Evolutionary conservation across 1,140 invertebrate genomes (phyloP), one percentile per base, ranked within the genome.

Genomic region (Tribolium castaneum): DNA sequence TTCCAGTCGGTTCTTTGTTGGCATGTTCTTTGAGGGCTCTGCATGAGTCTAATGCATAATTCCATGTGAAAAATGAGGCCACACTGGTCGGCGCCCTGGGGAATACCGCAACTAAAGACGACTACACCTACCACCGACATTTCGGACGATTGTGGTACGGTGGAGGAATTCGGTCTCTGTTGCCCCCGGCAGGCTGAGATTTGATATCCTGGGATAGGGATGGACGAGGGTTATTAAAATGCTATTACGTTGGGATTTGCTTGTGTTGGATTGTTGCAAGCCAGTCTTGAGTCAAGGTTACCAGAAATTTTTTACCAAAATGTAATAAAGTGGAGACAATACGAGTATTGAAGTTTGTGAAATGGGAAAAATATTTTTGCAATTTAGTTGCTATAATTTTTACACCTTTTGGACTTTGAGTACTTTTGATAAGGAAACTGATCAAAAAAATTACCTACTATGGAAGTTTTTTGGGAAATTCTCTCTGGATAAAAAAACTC

Each of bases 31-130:
- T 39, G 59, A 39, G 59, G 45, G 45, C 39, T 70, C 34, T 22
- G 14, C 50, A 52, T 50, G 70, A 19, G 50, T 50, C 71, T 73
- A 73, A 73, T 73, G 51, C 51, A 73, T 73, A 73, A 73, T 73
- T 73, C 71, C 71, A 30, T 73, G 10, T 73, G 49, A 73, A 73
- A 73, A 73, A 73, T 54, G 71, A 54, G 71, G 30, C 59, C 45
- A 72, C 70, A 9, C n/a, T 30, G 71, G 71, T 54, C 49, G 71
- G 13, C 50, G 51, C 71, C 71, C 51, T 13, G 19, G 71, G 70
- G 70, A 52, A 73, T 73, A 30, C 45, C 12, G 3, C 50, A 25
- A 25, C 52, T 25, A 56, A 56, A 16, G 22, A 22, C 59, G 14
- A 16, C 54, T 59, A 66, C 59, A 66, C 25, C 59, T 66, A 45